Percentiles rank a stretch among this genome's conserved stretches.
Evolutionary conservation across 2,797 vertebrate species (phyloP).

Genomic region (Gephyroberyx darwinii): DNA sequence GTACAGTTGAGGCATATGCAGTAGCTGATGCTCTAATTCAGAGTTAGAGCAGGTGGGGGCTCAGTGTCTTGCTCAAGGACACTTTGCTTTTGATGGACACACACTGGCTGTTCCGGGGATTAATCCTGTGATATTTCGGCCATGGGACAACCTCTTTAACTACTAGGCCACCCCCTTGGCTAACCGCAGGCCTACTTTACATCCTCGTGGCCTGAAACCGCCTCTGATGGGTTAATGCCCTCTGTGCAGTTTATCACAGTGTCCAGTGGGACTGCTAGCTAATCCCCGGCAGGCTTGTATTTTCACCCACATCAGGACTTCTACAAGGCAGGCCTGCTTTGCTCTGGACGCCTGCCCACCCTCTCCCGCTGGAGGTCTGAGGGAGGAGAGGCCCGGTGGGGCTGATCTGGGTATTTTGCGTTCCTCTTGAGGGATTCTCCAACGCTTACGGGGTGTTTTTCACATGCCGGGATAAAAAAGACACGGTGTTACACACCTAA

Average conservation of each 20-base stretch:
- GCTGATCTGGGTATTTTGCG: conserved; percentile 39
- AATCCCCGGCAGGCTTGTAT: conserved; percentile 16
- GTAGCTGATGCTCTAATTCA: too few relatives aligned
- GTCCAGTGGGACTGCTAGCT: conserved; percentile 8
- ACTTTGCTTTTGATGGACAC: background rate
- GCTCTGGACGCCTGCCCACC: conserved; percentile 31
- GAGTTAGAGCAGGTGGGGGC: background rate
- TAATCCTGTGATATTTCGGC: too few relatives aligned
- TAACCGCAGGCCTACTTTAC: background rate
- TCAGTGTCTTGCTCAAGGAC: background rate
- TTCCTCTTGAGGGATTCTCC: conserved; percentile 56
- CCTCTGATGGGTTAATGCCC: background rate
- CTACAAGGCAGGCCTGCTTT: conserved; percentile 9
- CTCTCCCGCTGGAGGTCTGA: conserved; percentile 16
- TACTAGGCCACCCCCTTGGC: too few relatives aligned
- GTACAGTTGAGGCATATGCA: too few relatives aligned
- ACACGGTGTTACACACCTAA: conserved; percentile 17
- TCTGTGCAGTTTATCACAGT: conserved; percentile 9
- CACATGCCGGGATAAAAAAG: conserved; percentile 31
- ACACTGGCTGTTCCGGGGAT: background rate
- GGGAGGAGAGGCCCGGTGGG: conserved; percentile 32
- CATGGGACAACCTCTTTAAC: too few relatives aligned
- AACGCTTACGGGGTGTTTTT: conserved; percentile 56
- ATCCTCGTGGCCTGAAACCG: background rate
- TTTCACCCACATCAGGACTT: conserved; percentile 21